A percentile compares a stretch with the other conserved stretches of the same genome.
These are phyloP conservation scores for Cephus runcator DNA, from an alignment of 2,888 invertebrate genomes.

Conservation along the genomic window DNA sequence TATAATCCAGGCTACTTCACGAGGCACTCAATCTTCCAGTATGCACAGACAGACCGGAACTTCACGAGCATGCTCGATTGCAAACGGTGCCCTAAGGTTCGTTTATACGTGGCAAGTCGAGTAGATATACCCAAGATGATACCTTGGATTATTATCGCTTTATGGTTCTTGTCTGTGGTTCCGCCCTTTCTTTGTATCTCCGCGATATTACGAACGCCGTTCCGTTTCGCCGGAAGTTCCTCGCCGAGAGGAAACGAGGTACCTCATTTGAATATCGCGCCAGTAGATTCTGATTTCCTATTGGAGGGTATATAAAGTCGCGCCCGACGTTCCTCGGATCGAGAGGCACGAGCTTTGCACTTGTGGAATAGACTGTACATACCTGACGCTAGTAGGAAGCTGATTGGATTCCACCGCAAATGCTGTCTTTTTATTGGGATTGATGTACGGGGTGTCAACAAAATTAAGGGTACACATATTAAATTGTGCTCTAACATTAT, in stretches of 20 bases:
- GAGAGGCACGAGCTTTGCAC: background rate
- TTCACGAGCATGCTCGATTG: background rate
- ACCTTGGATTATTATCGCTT: conserved; percentile 17
- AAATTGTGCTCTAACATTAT: background rate
- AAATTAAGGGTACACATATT: background rate
- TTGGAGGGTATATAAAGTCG: background rate
- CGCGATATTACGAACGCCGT: conserved; percentile 18
- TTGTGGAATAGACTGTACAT: no score
- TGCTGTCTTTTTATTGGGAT: no score
- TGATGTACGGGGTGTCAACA: background rate
- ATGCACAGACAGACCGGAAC: background rate
- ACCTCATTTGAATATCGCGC: conserved; percentile 10
- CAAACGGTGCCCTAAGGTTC: background rate
- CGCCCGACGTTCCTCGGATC: background rate
- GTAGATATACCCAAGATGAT: background rate
- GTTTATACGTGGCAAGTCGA: background rate
- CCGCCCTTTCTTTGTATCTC: conserved; percentile 20
- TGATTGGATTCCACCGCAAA: no score
- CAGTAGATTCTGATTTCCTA: conserved; percentile 2
- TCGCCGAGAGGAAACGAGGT: background rate
- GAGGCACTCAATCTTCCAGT: background rate
- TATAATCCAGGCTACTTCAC: background rate
- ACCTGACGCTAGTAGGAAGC: no score
- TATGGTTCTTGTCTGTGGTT: background rate
- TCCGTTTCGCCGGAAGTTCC: conserved; percentile 10